Percentiles rank a stretch among this genome's conserved stretches.
phyloP scores from a whole-genome alignment of 2,797 vertebrate genomes.

The Muscicapa comitata region DNA sequence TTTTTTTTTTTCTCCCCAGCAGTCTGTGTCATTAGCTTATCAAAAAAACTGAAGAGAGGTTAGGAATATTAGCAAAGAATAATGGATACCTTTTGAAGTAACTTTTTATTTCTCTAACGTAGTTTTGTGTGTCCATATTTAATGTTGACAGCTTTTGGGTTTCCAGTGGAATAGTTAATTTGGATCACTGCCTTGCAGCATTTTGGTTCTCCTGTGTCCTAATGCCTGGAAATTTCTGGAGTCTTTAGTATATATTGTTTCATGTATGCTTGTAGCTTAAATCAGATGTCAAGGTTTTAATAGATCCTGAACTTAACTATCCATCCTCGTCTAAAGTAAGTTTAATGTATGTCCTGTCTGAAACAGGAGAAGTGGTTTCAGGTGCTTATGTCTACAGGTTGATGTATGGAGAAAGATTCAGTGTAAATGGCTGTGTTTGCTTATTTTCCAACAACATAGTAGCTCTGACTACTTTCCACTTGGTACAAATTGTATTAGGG shows the following conservation, averaged over 20 bases:
- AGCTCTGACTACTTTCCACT: not conserved
- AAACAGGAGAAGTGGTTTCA: not conserved
- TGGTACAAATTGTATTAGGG: not conserved
- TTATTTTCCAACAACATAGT: not conserved
- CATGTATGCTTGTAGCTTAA: not conserved
- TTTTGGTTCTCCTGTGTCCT: not conserved
- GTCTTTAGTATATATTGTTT: not conserved
- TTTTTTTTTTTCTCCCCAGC: not conserved
- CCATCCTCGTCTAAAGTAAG: not conserved
- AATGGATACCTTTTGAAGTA: not conserved
- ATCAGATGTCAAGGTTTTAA: constrained; percentile 15
- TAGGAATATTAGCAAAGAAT: not conserved
- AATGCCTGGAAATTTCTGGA: not conserved
- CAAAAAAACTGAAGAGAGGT: not conserved
- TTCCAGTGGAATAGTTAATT: constrained; percentile 36
- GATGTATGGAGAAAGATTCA: not conserved
- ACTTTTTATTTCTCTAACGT: not conserved
- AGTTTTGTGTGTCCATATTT: not conserved
- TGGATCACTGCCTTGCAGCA: not conserved
- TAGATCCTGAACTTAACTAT: not conserved
- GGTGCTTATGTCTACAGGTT: not conserved
- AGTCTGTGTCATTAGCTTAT: constrained; percentile 2
- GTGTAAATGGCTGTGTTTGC: not conserved
- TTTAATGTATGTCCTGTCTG: not conserved
- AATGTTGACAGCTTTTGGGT: not conserved